phyloP scores from a whole-genome alignment of 1,140 invertebrate genomes.

The Ephestia elutella region DNA sequence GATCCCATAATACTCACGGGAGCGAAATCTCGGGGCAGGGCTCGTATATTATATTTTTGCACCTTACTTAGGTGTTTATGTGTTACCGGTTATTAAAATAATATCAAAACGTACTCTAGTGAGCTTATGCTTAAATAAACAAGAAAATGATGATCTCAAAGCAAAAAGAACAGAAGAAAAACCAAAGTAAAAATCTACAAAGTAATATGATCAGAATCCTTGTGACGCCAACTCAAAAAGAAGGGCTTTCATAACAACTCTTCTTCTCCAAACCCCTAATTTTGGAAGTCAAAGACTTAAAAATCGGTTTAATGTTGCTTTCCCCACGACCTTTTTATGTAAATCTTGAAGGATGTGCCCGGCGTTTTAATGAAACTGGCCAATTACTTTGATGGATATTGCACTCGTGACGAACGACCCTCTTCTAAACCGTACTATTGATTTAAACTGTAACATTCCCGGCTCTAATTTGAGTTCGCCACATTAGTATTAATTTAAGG shows the following conservation, averaged over 20 bases:
- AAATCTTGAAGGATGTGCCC: conserved; percentile 61
- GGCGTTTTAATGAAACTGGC: conserved; percentile 59
- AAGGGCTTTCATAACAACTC: conserved; percentile 6
- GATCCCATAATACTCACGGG: no score
- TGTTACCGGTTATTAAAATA: no score
- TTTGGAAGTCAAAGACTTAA: conserved; percentile 39
- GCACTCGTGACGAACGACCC: conserved; percentile 42
- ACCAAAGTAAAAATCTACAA: neutral
- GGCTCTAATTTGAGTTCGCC: neutral
- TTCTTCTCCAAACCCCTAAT: conserved; percentile 2
- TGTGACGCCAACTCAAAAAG: neutral
- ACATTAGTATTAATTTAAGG: no score
- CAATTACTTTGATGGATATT: conserved; percentile 63
- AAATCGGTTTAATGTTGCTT: conserved; percentile 51
- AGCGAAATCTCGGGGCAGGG: no score
- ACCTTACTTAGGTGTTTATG: no score
- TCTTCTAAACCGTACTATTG: conserved; percentile 23
- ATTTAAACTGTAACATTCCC: conserved; percentile 33
- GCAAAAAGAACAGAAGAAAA: neutral
- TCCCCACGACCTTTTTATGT: conserved; percentile 57
- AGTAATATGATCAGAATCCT: neutral
- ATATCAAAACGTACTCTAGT: no score
- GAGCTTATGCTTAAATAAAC: no score
- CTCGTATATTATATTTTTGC: no score
- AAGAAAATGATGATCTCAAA: neutral